Evolutionary conservation across 2,113 vertebrate species (phyloP).

Genomic region (Pygoscelis antarcticus): DNA sequence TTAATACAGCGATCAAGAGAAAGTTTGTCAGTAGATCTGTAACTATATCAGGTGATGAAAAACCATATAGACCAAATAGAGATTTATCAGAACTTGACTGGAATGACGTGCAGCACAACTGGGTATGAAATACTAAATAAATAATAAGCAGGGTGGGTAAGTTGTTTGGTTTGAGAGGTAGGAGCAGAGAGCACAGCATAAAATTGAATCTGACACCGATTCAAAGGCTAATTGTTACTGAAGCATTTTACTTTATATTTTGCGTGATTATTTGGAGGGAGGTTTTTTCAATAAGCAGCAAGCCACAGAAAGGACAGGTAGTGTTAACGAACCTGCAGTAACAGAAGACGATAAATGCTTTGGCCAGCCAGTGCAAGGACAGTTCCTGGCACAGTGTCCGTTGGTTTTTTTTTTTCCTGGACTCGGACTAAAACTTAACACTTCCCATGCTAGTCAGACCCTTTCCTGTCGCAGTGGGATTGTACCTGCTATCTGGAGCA

Average conservation of each 20-base stretch:
- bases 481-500: neutral
- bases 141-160: constrained; percentile 21
- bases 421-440: constrained; percentile 34
- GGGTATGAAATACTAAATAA: constrained; percentile 35
- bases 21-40: neutral
- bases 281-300: neutral
- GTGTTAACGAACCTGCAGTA: constrained; percentile 23
- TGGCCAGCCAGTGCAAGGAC: constrained; percentile 21
- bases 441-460: neutral
- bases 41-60: neutral
- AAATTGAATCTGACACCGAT: constrained; percentile 17
- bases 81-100: neutral
- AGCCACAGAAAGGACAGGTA: constrained; percentile 12
- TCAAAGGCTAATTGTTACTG: constrained; percentile 6
- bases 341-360: constrained; percentile 26
- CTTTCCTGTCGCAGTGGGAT: neutral
- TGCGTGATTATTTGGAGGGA: neutral
- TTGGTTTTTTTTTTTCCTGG: neutral
- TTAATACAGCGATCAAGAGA: neutral
- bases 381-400: constrained; percentile 32
- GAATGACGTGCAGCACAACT: neutral
- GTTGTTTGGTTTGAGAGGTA: constrained; percentile 24
- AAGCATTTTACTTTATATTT: neutral
- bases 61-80: neutral
- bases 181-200: neutral